Evolutionary conservation across 1,140 invertebrate genomes (phyloP), one percentile per base, ranked within the genome.

Genomic region (Periplaneta americana): DNA sequence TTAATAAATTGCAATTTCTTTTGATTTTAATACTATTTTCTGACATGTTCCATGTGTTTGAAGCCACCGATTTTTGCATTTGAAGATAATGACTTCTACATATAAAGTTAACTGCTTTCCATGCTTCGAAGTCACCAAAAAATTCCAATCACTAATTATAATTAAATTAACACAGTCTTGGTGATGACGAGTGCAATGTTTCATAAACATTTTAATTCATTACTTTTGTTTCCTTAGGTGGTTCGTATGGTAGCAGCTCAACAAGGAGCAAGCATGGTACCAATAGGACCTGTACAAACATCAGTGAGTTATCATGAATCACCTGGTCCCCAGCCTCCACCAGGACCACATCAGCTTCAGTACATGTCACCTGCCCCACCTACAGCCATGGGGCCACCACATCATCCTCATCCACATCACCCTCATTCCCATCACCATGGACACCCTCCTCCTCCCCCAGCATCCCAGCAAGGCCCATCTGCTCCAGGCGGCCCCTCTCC

Each of bases 381-480:
- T 34, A 82, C 81, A 36, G 83, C 82, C n/a, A 84, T 84, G 78
- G 82, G 79, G 35, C 83, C 84, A 32, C 84, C 85, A 6, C 89
- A 90, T 32, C 83, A 82, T 31, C 80, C 79, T 39, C 83, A 82
- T 28, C 79, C 79, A 33, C 79, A 36, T 33, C 79, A 36, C 83
- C 88, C 88, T 18, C 88, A 89, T 83, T 85, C 85, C 57, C 88
- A 89, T 11, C 77, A 78, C 34, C 87, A 88, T 78, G 84, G 86
- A 28, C 89, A 89, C 75, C 91, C 92, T 48, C 91, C 90, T 80
- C 92, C 90, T 34, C 92, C 90, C 83, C 92, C 92, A 83, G 90
- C 92, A 11, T 92, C 91, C 4, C 92, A 92, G 32, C 91, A 91
- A 5, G 92, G 74, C 91, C 2, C 92, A 93, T 87, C 90, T 89